These are phyloP conservation scores for Poeciliopsis retropinna DNA, from an alignment of 2,113 vertebrate species.

Conservation along the genomic window DNA sequence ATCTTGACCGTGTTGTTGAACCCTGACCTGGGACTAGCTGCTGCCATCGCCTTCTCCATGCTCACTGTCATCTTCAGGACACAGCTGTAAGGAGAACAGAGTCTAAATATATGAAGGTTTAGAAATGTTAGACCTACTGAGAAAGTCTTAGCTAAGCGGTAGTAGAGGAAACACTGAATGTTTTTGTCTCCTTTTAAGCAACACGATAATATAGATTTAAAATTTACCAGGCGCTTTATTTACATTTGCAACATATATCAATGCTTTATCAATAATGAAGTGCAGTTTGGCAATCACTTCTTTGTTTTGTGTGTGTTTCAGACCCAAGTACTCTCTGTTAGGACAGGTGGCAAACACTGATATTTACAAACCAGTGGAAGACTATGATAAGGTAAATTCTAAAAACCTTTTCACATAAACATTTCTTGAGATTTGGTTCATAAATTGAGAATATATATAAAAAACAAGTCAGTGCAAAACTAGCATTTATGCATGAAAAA, in stretches of 20 bases:
- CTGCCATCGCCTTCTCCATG: constrained; percentile 85
- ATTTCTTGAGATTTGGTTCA: too few species aligned
- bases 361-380: constrained; percentile 87
- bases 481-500: neutral
- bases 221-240: neutral
- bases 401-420: neutral
- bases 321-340: constrained; percentile 91
- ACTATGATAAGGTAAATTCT: constrained; percentile 83
- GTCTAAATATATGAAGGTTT: neutral
- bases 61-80: constrained; percentile 90
- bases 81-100: constrained; percentile 83
- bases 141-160: neutral
- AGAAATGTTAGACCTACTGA: neutral
- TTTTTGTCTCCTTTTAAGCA: neutral
- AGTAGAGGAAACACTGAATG: neutral
- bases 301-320: constrained; percentile 59
- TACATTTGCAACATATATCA: neutral
- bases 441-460: too few species aligned
- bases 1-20: constrained; percentile 87
- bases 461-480: too few species aligned
- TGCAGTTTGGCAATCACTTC: neutral
- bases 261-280: neutral
- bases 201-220: neutral
- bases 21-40: constrained; percentile 87
- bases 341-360: constrained; percentile 87